Evolutionary conservation across 1,140 invertebrate genomes (phyloP).

Genomic region (Listronotus oregonensis): DNA sequence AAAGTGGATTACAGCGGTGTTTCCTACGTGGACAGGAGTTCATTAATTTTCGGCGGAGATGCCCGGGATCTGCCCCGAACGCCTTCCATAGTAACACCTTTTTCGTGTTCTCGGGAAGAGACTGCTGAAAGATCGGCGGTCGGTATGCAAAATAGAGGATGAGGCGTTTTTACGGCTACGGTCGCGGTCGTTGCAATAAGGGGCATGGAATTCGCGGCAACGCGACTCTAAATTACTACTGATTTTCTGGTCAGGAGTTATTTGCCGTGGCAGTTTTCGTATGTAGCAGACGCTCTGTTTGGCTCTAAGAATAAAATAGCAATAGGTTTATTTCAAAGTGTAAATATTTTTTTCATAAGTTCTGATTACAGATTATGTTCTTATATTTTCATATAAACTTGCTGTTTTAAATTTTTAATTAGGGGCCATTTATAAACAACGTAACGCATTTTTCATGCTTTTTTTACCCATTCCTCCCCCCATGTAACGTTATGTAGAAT

Average conservation of each 20-base stretch:
- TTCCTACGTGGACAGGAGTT: constrained; percentile 52
- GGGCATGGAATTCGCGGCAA: constrained; percentile 16
- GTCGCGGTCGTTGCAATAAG: neutral
- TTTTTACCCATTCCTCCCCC: too few species aligned
- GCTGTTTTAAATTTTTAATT: too few species aligned
- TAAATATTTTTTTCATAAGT: too few species aligned
- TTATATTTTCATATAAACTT: too few species aligned
- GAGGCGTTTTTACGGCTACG: constrained; percentile 35
- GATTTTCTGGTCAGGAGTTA: constrained; percentile 15
- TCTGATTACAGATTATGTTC: too few species aligned
- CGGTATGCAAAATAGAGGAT: constrained; percentile 39
- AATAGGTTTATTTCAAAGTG: too few species aligned
- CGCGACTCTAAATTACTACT: constrained; percentile 34
- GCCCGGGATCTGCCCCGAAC: constrained; percentile 21
- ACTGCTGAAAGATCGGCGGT: constrained; percentile 45
- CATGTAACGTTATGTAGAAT: too few species aligned
- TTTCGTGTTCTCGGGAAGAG: constrained; percentile 49
- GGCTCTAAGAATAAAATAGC: too few species aligned
- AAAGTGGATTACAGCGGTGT: constrained; percentile 51
- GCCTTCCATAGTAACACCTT: constrained; percentile 46
- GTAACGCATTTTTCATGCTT: too few species aligned
- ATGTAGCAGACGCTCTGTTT: too few species aligned
- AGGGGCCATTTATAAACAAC: too few species aligned
- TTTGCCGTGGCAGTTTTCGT: too few species aligned
- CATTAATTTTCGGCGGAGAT: constrained; percentile 47